Conservation (phyloP, 1,140 invertebrate genomes). For the Laupala kohalensis region DNA sequence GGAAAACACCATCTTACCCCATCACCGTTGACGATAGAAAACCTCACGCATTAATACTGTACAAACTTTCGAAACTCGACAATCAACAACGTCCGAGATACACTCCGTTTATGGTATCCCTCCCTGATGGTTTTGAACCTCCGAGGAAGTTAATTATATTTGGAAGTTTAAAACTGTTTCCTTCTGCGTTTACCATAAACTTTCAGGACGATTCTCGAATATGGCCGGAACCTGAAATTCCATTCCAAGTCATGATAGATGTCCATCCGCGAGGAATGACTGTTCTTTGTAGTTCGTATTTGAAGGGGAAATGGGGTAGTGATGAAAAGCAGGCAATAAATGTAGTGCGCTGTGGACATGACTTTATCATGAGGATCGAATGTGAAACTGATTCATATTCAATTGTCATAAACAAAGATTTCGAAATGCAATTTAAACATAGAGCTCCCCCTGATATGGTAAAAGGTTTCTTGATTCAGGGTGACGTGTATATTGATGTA, state of each 20-base stretch:
- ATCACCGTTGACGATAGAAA: neutral
- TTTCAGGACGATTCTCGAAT: neutral
- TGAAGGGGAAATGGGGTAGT: neutral
- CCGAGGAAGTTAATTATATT: neutral
- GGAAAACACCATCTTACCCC: neutral
- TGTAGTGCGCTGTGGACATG: neutral
- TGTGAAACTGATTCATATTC: neutral
- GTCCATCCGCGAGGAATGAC: neutral
- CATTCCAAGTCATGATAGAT: neutral
- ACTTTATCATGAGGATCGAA: neutral
- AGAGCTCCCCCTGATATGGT: neutral
- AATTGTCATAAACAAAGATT: neutral
- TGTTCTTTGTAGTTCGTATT: neutral
- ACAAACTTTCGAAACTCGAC: neutral
- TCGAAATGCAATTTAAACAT: neutral
- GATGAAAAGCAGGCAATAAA: neutral
- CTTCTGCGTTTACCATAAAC: neutral
- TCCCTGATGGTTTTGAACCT: neutral
- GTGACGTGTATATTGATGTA: neutral
- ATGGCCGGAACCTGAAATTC: neutral
- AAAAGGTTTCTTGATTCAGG: neutral
- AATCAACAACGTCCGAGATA: neutral
- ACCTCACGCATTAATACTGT: neutral
- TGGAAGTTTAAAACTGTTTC: neutral
- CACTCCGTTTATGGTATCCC: neutral